Evolutionary conservation across 2,797 vertebrate genomes (phyloP), one percentile per base, ranked within the genome.

Genomic region (Scolopax bukidnonensis): DNA sequence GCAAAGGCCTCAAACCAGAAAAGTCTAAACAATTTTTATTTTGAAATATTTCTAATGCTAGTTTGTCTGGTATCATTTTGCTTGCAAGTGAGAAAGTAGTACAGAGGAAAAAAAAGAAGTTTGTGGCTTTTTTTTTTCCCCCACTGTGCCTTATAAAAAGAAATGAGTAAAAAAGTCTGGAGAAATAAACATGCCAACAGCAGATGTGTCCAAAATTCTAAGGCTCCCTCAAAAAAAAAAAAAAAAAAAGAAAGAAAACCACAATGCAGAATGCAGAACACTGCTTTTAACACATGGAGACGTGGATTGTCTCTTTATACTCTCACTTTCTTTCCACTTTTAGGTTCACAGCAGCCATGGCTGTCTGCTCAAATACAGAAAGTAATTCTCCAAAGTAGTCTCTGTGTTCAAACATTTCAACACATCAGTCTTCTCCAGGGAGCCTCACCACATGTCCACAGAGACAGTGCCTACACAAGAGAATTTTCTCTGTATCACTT

Each of bases 321-420:
- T 79, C n/a, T 45, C 25, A 40, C 24, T 41, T 85, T 75, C 83
- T 63, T 54, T 86, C 51, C 17, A n/a, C 51, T 77, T 89, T 36
- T 17, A 91, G 28, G 74, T 76, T 90, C 84, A 76, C 51, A 79
- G 80, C 68, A 95, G 89, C 79, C 94, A 92, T 12, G 64, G 84
- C 91, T 95, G 94, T 89, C 96, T 96, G 70, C 51, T 93, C 74
- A 87, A 80, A 89, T 38, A 74, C 61, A 92, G 65, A 95, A 94
- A 94, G 70, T 19, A 89, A 94, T 89, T 92, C 87, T 90, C 96
- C 80, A 70, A 90, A 92, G 87, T 5, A 69, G 50, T 40, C 33
- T 79, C 73, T 63, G 27, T 85, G 93, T 79, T 93, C 84, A 90
- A 96, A 93, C 83, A 86, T 69, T 95, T 92, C 87, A 87, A 81